These are phyloP conservation scores for Lophotriccus pileatus DNA, from an alignment of 2,797 vertebrate species.

Conservation along the genomic window DNA sequence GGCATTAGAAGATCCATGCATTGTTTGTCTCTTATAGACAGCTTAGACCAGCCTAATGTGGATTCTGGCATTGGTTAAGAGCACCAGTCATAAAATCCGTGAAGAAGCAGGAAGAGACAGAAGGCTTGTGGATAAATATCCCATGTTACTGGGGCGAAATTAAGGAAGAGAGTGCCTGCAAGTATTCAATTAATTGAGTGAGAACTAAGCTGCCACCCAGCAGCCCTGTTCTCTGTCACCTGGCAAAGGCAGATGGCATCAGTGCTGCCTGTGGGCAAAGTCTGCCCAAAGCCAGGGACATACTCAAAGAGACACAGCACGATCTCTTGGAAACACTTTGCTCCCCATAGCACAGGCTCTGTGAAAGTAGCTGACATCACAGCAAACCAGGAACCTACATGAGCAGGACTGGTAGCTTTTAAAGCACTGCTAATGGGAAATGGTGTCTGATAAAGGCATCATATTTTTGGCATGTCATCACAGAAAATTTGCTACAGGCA, in stretches of 20 bases:
- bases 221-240: neutral
- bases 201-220: neutral
- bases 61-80: neutral
- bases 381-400: neutral
- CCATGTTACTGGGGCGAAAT: neutral
- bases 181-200: neutral
- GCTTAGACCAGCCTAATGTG: neutral
- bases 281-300: neutral
- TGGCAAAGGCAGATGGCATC: slow-evolving; percentile 8
- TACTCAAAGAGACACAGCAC: neutral
- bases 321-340: neutral
- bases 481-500: slow-evolving; percentile 16
- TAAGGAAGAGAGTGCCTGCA: neutral
- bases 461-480: neutral
- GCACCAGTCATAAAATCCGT: neutral
- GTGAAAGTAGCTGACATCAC: neutral
- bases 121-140: neutral
- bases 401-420: neutral
- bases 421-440: neutral
- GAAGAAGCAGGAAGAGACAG: neutral
- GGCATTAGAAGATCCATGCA: neutral
- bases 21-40: neutral
- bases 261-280: neutral
- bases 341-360: neutral
- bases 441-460: neutral